Evolutionary conservation across 2,113 vertebrate species (phyloP).

Genomic region (Ornithorhynchus anatinus): DNA sequence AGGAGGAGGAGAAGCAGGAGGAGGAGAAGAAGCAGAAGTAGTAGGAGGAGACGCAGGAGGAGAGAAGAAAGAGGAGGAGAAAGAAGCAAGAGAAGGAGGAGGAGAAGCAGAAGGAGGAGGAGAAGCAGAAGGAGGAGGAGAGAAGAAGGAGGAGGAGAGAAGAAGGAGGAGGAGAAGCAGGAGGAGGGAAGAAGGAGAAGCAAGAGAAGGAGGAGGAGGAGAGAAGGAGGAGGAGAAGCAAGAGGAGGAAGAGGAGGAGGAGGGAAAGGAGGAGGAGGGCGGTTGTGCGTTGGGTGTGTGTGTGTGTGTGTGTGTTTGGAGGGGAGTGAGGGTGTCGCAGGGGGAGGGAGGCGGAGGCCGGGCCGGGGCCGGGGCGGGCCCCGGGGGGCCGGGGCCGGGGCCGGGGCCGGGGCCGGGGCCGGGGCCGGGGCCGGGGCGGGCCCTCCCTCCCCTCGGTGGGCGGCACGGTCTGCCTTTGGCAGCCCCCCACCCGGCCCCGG

Average conservation of each 20-base stretch:
- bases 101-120: background rate
- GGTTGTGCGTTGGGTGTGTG: no score
- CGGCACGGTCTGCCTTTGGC: background rate
- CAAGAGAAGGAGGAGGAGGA: background rate
- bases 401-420: background rate
- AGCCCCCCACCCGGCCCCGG: background rate
- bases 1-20: background rate
- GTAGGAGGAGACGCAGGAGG: background rate
- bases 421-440: background rate
- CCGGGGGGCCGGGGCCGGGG: background rate
- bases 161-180: no score
- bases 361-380: background rate
- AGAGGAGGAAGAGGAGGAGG: no score
- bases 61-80: no score
- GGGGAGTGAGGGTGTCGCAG: background rate
- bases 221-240: background rate
- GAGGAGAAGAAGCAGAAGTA: no score
- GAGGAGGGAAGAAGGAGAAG: accelerated
- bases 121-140: background rate
- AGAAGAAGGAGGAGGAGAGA: background rate
- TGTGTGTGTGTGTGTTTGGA: no score
- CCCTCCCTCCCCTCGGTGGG: background rate
- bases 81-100: background rate
- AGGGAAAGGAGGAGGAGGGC: background rate
- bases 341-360: background rate